These are phyloP conservation scores for Theristicus caerulescens DNA, from an alignment of 2,113 vertebrate species.

Conservation along the genomic window DNA sequence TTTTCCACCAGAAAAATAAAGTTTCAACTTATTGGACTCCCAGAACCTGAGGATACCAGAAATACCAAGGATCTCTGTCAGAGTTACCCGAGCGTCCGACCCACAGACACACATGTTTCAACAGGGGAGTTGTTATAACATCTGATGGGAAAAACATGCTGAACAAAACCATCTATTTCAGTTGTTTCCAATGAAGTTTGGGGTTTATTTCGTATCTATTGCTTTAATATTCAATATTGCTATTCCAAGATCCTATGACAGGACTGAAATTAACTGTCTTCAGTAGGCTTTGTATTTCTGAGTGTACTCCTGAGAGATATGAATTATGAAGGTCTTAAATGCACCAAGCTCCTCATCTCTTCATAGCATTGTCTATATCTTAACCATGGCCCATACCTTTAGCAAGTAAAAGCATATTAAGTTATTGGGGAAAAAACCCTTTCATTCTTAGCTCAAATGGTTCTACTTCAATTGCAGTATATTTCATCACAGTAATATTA, in stretches of 20 bases:
- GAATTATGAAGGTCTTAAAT: not conserved
- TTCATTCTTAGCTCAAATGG: not conserved
- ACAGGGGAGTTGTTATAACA: not conserved
- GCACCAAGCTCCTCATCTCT: not conserved
- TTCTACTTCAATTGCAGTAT: not conserved
- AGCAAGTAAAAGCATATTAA: not conserved
- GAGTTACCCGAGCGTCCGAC: not conserved
- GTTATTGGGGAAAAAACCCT: not conserved
- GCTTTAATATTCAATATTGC: not conserved
- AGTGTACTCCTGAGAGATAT: not conserved
- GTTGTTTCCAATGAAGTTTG: not conserved
- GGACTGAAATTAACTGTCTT: slow-evolving; percentile 26
- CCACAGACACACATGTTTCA: not conserved
- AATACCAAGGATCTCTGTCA: not conserved
- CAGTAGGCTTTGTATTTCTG: slow-evolving; percentile 23
- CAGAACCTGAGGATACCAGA: not conserved
- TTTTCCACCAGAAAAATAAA: not conserved
- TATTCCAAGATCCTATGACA: not conserved
- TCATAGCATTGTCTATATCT: not conserved
- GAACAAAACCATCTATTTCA: not conserved
- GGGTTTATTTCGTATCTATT: not conserved
- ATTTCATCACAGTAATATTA: not conserved
- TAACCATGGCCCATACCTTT: not conserved
- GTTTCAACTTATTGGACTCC: not conserved
- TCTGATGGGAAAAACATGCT: not conserved